Evolutionary conservation across 1,140 invertebrate species (phyloP).

Genomic region (Brachionus koreanus): DNA sequence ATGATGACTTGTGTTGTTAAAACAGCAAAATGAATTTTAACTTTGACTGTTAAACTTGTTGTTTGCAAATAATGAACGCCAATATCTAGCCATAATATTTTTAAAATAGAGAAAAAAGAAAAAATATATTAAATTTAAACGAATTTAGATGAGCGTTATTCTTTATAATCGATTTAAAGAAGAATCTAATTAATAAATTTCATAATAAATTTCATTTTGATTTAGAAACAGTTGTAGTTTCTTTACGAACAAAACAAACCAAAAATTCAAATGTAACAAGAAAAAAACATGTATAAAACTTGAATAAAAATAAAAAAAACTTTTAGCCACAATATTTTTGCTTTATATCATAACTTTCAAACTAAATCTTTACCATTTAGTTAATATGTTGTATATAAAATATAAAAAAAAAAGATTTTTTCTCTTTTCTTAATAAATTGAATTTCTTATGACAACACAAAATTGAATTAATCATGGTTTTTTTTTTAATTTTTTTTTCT

Average conservation of each 20-base stretch:
- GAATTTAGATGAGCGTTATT: background rate
- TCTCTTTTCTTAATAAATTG: too few species aligned
- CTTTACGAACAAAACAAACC: background rate
- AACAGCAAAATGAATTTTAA: background rate
- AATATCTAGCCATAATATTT: background rate
- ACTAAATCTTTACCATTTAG: too few species aligned
- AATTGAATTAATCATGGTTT: too few species aligned
- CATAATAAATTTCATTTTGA: background rate
- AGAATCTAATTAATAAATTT: slow-evolving; percentile 3
- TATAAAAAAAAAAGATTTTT: too few species aligned
- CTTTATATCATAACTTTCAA: too few species aligned
- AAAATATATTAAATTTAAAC: background rate
- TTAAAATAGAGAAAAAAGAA: background rate
- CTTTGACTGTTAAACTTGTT: background rate
- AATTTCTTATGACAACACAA: too few species aligned
- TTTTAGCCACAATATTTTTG: too few species aligned
- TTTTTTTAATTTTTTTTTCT: too few species aligned
- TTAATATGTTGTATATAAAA: too few species aligned
- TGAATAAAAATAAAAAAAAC: too few species aligned
- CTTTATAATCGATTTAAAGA: background rate
- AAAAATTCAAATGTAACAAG: background rate
- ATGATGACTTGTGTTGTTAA: background rate
- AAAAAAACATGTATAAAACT: background rate
- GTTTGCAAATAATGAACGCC: background rate
- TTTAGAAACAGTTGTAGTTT: background rate